Evolutionary conservation across 2,113 vertebrate genomes (phyloP).

Genomic region (Gymnogyps californianus): DNA sequence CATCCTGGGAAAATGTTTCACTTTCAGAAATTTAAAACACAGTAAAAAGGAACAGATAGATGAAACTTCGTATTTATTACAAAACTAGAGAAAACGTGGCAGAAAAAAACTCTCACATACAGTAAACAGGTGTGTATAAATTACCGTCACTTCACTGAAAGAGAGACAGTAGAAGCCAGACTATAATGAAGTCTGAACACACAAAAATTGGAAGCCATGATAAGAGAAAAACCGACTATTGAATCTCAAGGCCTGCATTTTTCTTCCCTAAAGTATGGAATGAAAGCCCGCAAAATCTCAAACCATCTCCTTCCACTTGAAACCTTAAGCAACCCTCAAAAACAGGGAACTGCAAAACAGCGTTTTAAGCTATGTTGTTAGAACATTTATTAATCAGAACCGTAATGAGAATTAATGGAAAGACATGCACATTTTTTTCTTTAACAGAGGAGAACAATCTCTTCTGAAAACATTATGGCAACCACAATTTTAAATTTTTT

Average conservation of each 20-base stretch:
- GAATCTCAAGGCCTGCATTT: not conserved
- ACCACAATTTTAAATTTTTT: not conserved
- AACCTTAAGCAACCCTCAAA: conserved; percentile 1
- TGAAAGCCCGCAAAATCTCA: not conserved
- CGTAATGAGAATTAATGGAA: conserved; percentile 42
- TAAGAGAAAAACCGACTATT: not conserved
- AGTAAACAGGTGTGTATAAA: not conserved
- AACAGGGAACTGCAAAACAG: not conserved
- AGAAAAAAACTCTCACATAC: not conserved
- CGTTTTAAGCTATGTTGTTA: not conserved
- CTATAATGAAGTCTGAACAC: not conserved
- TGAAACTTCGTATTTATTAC: not conserved
- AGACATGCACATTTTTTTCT: not conserved
- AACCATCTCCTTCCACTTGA: not conserved
- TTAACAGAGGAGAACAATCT: conserved; percentile 21
- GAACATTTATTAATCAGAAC: conserved; percentile 33
- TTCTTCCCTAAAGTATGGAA: not conserved
- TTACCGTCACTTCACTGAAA: not conserved
- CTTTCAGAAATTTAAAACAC: not conserved
- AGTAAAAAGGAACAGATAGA: not conserved
- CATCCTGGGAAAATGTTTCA: not conserved
- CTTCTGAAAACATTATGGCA: not conserved
- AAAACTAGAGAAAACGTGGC: not conserved
- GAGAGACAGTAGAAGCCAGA: not conserved
- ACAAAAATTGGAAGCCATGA: not conserved